A percentile compares a stretch with the other conserved stretches of the same genome.
phyloP scores from a whole-genome alignment of 2,888 invertebrate genomes.

The Baccha elongata region DNA sequence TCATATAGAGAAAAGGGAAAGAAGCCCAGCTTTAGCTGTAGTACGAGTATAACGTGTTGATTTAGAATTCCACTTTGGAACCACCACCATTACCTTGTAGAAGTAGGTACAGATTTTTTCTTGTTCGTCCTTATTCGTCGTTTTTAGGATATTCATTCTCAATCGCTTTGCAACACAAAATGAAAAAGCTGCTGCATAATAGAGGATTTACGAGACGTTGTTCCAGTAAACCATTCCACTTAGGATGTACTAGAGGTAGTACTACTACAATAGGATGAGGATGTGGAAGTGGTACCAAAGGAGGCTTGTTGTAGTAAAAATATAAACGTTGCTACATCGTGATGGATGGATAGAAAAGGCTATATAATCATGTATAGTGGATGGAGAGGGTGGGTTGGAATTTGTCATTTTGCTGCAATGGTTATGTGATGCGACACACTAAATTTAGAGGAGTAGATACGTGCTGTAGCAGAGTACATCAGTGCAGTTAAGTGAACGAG shows the following conservation, averaged over 20 bases:
- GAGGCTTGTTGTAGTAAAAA: constrained; percentile 45
- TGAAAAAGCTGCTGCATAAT: constrained; percentile 67
- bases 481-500: constrained; percentile 23
- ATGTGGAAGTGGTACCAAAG: constrained; percentile 26
- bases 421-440: constrained; percentile 59
- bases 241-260: constrained; percentile 14
- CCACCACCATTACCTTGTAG: constrained; percentile 31
- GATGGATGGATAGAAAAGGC: constrained; percentile 42
- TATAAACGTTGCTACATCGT: constrained; percentile 46
- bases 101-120: constrained; percentile 44
- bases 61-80: constrained; percentile 63
- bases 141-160: constrained; percentile 56
- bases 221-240: constrained; percentile 36
- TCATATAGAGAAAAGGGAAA: background rate
- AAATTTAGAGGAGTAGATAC: constrained; percentile 35
- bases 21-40: background rate
- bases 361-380: background rate
- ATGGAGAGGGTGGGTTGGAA: constrained; percentile 9
- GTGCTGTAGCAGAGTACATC: background rate
- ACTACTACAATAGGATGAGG: background rate
- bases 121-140: constrained; percentile 14
- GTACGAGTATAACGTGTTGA: constrained; percentile 73
- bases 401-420: constrained; percentile 68
- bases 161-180: constrained; percentile 53
- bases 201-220: constrained; percentile 59